Conservation (phyloP, 2,113 vertebrate species). For the Pomatostomus ruficeps region DNA sequence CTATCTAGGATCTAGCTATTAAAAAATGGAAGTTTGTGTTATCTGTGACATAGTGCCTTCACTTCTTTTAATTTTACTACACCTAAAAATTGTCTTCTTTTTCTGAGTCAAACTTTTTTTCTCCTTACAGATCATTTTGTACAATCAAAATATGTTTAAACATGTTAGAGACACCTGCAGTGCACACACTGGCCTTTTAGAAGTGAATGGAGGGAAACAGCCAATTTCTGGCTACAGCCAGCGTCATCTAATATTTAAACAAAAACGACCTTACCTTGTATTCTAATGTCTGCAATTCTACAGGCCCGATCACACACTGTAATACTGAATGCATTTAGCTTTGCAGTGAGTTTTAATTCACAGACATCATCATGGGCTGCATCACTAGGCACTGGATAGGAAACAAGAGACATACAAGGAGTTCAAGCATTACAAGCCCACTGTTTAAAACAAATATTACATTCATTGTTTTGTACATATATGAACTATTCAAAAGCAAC, state of each 20-base stretch:
- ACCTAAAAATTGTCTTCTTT: background rate
- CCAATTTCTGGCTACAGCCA: background rate
- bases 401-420: background rate
- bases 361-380: slow-evolving; percentile 63
- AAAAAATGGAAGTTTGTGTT: background rate
- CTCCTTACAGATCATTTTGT: background rate
- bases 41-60: background rate
- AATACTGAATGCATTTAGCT: slow-evolving; percentile 84
- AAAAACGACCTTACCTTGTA: slow-evolving; percentile 76
- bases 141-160: background rate
- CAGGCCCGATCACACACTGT: slow-evolving; percentile 83
- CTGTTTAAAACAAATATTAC: background rate
- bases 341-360: slow-evolving; percentile 81
- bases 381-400: slow-evolving; percentile 51
- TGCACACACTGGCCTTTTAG: background rate
- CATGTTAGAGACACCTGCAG: background rate
- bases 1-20: background rate
- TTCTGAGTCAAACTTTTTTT: background rate
- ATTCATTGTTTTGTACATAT: background rate
- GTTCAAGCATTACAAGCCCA: background rate
- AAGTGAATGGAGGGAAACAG: background rate
- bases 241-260: background rate
- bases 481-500: background rate
- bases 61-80: background rate
- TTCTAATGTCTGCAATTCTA: slow-evolving; percentile 86